Conservation (phyloP, 2,888 invertebrate species). For the Pammene aurita region DNA sequence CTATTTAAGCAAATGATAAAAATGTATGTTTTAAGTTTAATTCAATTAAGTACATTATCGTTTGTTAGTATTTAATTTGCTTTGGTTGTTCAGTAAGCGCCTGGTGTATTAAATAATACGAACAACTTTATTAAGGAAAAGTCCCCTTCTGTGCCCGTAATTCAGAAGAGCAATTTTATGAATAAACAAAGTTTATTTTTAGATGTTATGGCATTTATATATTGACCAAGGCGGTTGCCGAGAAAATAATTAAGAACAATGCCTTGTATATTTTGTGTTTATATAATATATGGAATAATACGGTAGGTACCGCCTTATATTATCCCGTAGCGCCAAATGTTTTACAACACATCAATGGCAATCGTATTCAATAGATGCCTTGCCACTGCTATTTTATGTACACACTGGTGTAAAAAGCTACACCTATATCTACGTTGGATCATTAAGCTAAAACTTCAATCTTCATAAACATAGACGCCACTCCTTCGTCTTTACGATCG, state of each 20-base stretch:
- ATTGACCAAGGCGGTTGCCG: neutral
- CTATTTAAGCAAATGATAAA: neutral
- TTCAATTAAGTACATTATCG: neutral
- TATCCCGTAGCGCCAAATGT: no score
- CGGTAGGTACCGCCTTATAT: no score
- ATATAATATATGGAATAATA: no score
- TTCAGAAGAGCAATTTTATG: slow-evolving; percentile 18
- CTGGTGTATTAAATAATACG: slow-evolving; percentile 18
- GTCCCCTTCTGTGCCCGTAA: slow-evolving; percentile 10
- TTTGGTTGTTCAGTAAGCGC: neutral
- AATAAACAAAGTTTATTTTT: neutral
- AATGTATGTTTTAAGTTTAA: neutral
- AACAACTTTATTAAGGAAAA: slow-evolving; percentile 19
- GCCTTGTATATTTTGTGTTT: no score
- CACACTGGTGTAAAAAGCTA: neutral
- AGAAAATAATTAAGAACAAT: slow-evolving; percentile 6
- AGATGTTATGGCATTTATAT: slow-evolving; percentile 5
- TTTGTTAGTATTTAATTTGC: neutral
- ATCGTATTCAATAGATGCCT: no score
- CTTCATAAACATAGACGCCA: slow-evolving; percentile 13
- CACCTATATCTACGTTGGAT: neutral
- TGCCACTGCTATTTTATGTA: neutral
- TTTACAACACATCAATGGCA: no score
- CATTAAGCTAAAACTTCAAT: slow-evolving; percentile 13
- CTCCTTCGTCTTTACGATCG: slow-evolving; percentile 31